Evolutionary conservation across 1,140 invertebrate species (phyloP).

Genomic region (Fopius arisanus): DNA sequence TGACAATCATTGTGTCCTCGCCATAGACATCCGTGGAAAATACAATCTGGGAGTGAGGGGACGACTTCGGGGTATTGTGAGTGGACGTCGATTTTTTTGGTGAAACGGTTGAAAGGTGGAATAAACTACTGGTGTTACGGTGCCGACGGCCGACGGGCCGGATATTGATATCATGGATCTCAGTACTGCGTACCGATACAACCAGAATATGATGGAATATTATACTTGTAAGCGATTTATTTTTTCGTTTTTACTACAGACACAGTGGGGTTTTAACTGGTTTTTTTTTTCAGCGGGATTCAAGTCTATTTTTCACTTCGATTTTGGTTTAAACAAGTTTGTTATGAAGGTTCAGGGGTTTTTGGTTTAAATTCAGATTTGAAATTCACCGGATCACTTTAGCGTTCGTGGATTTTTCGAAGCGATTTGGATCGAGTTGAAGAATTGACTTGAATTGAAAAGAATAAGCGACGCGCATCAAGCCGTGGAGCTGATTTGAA

Average conservation of each 20-base stretch:
- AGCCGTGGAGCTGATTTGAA: too few relatives aligned
- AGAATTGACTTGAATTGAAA: background rate
- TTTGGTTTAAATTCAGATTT: too few relatives aligned
- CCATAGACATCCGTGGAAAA: constrained; percentile 45
- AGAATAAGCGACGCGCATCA: background rate
- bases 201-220: constrained; percentile 98
- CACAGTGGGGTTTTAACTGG: too few relatives aligned
- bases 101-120: background rate
- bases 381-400: too few relatives aligned
- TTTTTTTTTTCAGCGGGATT: too few relatives aligned
- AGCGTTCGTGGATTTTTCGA: too few relatives aligned
- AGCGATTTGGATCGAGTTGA: too few relatives aligned
- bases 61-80: constrained; percentile 36
- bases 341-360: too few relatives aligned
- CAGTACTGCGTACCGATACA: constrained; percentile 92
- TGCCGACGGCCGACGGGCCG: constrained; percentile 56
- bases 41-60: constrained; percentile 35
- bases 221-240: constrained; percentile 87
- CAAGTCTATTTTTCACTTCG: too few relatives aligned
- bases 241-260: too few relatives aligned
- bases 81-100: constrained; percentile 37
- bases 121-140: constrained; percentile 52
- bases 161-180: constrained; percentile 76
- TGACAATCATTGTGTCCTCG: constrained; percentile 54
- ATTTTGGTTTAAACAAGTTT: too few relatives aligned